A percentile compares a stretch with the other conserved stretches of the same genome.
These are phyloP conservation scores for Dasyurus viverrinus DNA, from an alignment of 2,113 vertebrate species.

Conservation along the genomic window DNA sequence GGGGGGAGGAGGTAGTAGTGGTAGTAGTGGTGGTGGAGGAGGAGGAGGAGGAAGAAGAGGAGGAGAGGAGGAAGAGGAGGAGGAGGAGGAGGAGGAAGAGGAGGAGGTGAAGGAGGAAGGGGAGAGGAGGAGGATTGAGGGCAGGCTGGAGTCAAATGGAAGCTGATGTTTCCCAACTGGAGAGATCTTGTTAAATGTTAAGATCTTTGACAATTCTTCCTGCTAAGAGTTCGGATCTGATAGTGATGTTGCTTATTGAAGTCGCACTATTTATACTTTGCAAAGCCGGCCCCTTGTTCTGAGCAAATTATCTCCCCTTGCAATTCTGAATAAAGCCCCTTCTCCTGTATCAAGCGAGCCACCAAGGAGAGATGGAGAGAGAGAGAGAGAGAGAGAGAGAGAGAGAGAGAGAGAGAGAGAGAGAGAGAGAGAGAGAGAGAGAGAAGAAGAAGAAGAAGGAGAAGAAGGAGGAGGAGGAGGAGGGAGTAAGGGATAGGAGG, in stretches of 20 bases:
- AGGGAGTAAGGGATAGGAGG: slow-evolving; percentile 24
- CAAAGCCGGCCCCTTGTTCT: slow-evolving; percentile 95
- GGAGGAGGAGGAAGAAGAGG: not conserved
- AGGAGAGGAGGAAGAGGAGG: not conserved
- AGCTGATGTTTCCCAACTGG: slow-evolving; percentile 84
- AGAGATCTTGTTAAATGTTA: slow-evolving; percentile 78
- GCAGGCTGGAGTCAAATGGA: slow-evolving; percentile 82
- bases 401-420: not conserved
- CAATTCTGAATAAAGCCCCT: slow-evolving; percentile 88
- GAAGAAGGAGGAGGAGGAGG: not conserved
- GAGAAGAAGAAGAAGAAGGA: not conserved
- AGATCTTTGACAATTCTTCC: slow-evolving; percentile 90
- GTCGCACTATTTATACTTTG: slow-evolving; percentile 99
- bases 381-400: not conserved
- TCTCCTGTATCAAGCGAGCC: slow-evolving; percentile 77
- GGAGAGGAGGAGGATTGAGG: slow-evolving; percentile 58
- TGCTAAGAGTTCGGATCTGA: slow-evolving; percentile 92
- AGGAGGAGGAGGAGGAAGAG: slow-evolving; percentile 70
- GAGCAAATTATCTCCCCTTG: slow-evolving; percentile 95
- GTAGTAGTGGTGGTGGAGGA: slow-evolving; percentile 5
- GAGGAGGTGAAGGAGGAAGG: not conserved
- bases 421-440: not conserved
- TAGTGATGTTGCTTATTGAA: slow-evolving; percentile 91
- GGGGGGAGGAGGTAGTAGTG: slow-evolving; percentile 46
- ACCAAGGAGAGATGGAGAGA: not conserved